Conservation (phyloP, 2,888 invertebrate genomes). For the Acutogordius australiensis region DNA sequence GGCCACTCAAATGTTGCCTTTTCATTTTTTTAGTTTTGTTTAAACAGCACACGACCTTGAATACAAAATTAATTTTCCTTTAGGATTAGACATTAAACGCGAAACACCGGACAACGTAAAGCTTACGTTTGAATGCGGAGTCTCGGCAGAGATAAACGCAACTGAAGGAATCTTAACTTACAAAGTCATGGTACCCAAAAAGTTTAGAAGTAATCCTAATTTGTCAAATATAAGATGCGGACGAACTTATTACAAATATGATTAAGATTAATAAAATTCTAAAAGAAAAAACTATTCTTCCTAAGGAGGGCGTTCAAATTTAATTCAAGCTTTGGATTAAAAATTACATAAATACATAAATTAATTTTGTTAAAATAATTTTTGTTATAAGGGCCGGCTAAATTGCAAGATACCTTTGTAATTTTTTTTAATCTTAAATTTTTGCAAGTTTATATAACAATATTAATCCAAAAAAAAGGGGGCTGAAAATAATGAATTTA, state of each 20-base stretch:
- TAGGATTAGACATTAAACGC: slow-evolving; percentile 5
- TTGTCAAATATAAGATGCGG: neutral
- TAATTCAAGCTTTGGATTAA: too few species aligned
- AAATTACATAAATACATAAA: neutral
- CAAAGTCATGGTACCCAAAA: neutral
- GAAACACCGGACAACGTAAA: neutral
- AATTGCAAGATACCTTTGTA: too few species aligned
- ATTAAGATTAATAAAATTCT: slow-evolving; percentile 3
- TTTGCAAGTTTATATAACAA: too few species aligned
- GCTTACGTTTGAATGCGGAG: neutral
- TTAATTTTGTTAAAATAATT: neutral
- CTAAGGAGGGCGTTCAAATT: too few species aligned
- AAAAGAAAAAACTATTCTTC: too few species aligned
- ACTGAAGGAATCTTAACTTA: neutral
- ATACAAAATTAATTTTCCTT: neutral
- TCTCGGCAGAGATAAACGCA: neutral
- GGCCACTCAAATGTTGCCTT: too few species aligned
- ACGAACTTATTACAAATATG: neutral
- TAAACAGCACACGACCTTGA: neutral
- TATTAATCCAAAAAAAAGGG: too few species aligned
- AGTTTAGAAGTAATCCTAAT: neutral
- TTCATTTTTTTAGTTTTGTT: neutral
- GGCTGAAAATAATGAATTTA: too few species aligned
- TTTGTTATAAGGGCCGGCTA: too few species aligned
- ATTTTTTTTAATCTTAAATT: too few species aligned